These are phyloP conservation scores for Mastomys natalensis DNA, from an alignment of 2,113 vertebrate genomes.

Conservation along the genomic window DNA sequence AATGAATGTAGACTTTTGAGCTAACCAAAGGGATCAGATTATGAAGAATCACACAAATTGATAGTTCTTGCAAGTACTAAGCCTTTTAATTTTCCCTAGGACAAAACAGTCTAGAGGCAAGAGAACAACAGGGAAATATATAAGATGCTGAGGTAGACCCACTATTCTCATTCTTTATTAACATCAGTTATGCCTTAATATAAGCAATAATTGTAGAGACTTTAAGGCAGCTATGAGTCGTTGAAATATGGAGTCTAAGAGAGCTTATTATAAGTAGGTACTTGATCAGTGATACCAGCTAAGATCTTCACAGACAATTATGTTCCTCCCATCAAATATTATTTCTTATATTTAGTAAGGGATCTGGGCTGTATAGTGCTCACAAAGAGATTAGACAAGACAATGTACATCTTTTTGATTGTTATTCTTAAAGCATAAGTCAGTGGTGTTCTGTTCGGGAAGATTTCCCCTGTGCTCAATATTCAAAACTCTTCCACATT, in stretches of 20 bases:
- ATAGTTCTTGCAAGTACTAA: background rate
- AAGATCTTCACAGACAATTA: background rate
- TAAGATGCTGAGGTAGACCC: background rate
- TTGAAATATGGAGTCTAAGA: background rate
- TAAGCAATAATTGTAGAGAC: background rate
- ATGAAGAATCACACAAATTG: background rate
- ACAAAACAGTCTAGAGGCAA: background rate
- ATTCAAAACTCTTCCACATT: too few relatives aligned
- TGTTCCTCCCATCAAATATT: background rate
- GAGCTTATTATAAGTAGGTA: background rate
- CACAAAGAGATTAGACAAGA: background rate
- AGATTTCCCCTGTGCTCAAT: too few relatives aligned
- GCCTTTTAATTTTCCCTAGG: background rate
- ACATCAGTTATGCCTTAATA: background rate
- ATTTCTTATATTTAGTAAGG: background rate
- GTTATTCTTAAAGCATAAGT: too few relatives aligned
- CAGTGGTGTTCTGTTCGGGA: too few relatives aligned
- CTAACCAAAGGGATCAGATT: background rate
- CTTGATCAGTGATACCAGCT: too few relatives aligned
- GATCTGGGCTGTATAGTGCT: background rate
- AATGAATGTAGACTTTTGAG: background rate
- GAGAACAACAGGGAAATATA: background rate
- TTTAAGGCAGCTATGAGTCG: background rate
- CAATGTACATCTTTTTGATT: background rate
- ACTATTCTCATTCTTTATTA: background rate